phyloP scores from a whole-genome alignment of 1,140 invertebrate species.

The Lasioglossum albipes region DNA sequence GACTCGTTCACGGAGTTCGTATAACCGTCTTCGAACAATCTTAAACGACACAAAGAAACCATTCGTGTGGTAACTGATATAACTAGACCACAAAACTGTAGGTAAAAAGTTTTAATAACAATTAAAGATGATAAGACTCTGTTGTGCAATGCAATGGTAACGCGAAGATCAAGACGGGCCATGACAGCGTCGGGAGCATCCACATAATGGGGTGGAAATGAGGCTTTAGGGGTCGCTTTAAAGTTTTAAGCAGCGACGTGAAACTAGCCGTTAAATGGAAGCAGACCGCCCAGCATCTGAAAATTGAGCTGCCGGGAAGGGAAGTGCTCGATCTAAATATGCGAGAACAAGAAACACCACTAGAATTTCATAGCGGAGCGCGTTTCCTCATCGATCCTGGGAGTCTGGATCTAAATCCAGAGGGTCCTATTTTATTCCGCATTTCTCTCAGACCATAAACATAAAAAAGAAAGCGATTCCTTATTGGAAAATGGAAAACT shows the following conservation, averaged over 20 bases:
- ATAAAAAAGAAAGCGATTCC: too few species aligned
- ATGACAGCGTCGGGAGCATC: conserved; percentile 19
- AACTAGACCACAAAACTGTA: too few species aligned
- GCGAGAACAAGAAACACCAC: background rate
- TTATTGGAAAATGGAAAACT: too few species aligned
- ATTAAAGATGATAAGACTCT: too few species aligned
- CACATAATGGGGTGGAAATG: conserved; percentile 43
- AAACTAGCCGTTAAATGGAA: conserved; percentile 52
- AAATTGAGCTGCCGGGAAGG: background rate
- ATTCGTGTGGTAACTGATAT: too few species aligned
- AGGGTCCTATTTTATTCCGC: too few species aligned
- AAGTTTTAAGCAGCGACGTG: conserved; percentile 50
- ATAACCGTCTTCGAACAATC: too few species aligned
- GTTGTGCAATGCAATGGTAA: background rate
- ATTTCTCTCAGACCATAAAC: background rate
- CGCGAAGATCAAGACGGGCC: conserved; percentile 24
- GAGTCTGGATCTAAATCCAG: background rate
- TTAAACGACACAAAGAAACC: too few species aligned
- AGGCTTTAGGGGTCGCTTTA: conserved; percentile 34
- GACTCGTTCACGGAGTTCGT: too few species aligned
- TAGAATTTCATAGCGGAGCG: background rate
- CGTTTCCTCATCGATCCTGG: background rate
- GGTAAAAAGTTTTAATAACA: too few species aligned
- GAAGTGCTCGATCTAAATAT: background rate
- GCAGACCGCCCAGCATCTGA: conserved; percentile 9